phyloP scores from a whole-genome alignment of 2,797 vertebrate species.

The Melanotaenia nigrans region DNA sequence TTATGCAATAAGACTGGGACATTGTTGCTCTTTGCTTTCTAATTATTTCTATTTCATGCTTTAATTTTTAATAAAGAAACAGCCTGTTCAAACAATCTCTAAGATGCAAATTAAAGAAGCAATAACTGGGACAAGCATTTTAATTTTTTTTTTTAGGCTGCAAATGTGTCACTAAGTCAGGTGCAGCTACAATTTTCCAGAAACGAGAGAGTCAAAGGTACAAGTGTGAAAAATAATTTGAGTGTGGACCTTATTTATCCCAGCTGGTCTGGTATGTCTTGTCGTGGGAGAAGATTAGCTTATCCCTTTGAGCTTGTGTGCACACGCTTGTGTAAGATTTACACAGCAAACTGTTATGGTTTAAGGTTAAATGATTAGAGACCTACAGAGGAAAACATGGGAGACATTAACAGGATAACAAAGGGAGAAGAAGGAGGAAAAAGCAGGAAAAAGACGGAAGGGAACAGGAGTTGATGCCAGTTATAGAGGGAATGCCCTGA shows the following conservation, averaged over 20 bases:
- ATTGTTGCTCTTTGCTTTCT: conserved; percentile 27
- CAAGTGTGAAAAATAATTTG: conserved; percentile 1
- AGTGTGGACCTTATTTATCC: background rate
- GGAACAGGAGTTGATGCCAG: conserved; percentile 33
- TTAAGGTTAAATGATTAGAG: conserved; percentile 14
- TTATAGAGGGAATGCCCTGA: conserved; percentile 34
- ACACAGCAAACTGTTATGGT: conserved; percentile 6
- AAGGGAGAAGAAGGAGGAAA: conserved; percentile 16
- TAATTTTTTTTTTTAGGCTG: conserved; percentile 1
- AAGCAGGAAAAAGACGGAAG: conserved; percentile 18
- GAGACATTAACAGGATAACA: conserved; percentile 16
- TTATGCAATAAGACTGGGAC: conserved; percentile 13
- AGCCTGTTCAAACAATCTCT: conserved; percentile 5
- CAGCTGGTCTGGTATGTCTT: conserved; percentile 1
- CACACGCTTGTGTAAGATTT: background rate
- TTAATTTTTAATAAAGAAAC: conserved; percentile 24
- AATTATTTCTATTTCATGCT: conserved; percentile 30
- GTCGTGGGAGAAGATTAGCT: background rate
- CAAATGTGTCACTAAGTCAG: conserved; percentile 3
- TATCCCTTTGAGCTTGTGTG: conserved; percentile 6
- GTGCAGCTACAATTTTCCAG: background rate
- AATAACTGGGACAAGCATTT: background rate
- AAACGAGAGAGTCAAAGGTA: background rate
- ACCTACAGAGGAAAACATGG: background rate
- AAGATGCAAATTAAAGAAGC: background rate